Evolutionary conservation across 2,113 vertebrate species (phyloP).

Genomic region (Elaphurus davidianus): DNA sequence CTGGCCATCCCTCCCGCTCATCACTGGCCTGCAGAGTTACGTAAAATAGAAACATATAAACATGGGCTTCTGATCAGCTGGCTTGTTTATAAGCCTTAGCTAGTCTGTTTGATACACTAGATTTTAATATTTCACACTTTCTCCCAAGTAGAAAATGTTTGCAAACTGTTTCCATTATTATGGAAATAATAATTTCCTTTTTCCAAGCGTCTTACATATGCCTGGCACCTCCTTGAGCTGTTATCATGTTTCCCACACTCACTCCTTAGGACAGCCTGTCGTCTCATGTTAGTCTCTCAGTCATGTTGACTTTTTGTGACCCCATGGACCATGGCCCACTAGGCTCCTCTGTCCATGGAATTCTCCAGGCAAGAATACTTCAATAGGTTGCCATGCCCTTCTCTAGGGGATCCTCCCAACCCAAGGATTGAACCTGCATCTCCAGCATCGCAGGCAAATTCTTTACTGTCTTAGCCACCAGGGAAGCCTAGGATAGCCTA

Average conservation of each 20-base stretch:
- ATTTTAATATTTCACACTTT: background rate
- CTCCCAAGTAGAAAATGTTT: background rate
- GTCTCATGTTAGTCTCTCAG: accelerated
- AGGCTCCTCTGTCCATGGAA: background rate
- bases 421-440: accelerated
- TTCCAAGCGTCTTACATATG: accelerated
- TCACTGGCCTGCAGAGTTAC: background rate
- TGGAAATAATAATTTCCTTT: background rate
- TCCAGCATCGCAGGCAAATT: background rate
- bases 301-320: background rate
- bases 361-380: background rate
- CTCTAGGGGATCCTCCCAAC: background rate
- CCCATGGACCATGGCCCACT: background rate
- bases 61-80: background rate
- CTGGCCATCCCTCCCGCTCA: accelerated
- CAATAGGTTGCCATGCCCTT: background rate
- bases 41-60: background rate
- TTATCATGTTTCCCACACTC: accelerated
- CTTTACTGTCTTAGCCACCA: background rate
- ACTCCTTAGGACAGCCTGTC: background rate
- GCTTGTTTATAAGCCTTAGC: background rate
- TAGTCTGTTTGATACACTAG: background rate
- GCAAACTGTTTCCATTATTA: background rate
- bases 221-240: background rate
- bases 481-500: background rate